Evolutionary conservation across 2,797 vertebrate genomes (phyloP), one percentile per base, ranked within the genome.

Genomic region (Podargus strigoides): DNA sequence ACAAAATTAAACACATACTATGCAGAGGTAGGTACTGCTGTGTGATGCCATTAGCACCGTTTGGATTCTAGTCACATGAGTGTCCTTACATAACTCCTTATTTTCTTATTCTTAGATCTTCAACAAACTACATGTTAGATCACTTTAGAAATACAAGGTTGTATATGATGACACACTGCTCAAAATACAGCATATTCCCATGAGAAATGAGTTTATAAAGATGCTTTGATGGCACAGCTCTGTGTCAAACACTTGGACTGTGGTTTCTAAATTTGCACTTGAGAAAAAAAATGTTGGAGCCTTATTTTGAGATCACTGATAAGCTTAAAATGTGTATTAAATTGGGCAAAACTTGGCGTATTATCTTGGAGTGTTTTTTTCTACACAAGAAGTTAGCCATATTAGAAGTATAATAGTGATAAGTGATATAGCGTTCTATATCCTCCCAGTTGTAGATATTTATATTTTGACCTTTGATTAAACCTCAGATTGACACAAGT

Each of bases 351-450:
- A 87, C 37, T 92, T 91, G 64, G 68, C 80, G 36, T 81, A 62
- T 62, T 86, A 7, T 15, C 24, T 92, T 88, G 74, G 83, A 96
- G 84, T 76, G 22, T 20, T 80, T 87, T 83, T 89, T 44, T 27
- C 60, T 34, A 90, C 24, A 58, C 49, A 93, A 87, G 73, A 92
- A 70, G 12, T 85, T 46, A 88, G 22, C 85, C 19, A 69, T 83
- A 94, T 89, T 93, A 87, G 46, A 95, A 80, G 56, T 87, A 69
- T 82, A 95, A 94, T n/a, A n/a, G n/a, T n/a, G n/a, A n/a, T n/a
- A n/a, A n/a, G n/a, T n/a, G n/a, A n/a, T n/a, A n/a, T n/a, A n/a
- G n/a, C n/a, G n/a, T n/a, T n/a, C n/a, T n/a, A n/a, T 28, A 52
- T 20, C 13, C 42, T 92, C 20, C 14, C 27, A 70, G 53, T 32